Evolutionary conservation across 2,113 vertebrate species (phyloP).

Genomic region (Machaerirhynchus nigripectus): DNA sequence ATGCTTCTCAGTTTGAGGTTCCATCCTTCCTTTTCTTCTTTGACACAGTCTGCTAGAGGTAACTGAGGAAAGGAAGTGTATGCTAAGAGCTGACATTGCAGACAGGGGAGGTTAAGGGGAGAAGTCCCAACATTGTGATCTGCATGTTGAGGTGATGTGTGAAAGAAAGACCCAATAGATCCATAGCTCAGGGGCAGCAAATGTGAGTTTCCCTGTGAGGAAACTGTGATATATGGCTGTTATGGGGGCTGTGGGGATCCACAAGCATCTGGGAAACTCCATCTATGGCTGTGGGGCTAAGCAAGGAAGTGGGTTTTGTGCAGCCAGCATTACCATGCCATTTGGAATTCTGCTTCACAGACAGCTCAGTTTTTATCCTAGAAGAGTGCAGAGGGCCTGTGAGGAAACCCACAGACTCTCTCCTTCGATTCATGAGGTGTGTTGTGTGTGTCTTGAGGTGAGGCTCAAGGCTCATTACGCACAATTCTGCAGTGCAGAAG

Average conservation of each 20-base stretch:
- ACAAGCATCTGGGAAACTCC: neutral
- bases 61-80: neutral
- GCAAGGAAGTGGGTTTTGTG: neutral
- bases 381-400: neutral
- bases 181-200: neutral
- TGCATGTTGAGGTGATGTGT: neutral
- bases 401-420: neutral
- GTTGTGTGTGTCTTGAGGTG: neutral
- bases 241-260: neutral
- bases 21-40: neutral
- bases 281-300: neutral
- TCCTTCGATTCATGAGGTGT: neutral
- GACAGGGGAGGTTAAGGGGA: neutral
- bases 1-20: neutral
- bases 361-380: neutral
- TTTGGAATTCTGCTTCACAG: neutral
- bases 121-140: neutral
- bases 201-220: neutral
- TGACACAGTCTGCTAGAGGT: neutral
- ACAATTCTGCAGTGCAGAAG: neutral
- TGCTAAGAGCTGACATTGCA: neutral
- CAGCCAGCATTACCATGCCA: neutral
- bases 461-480: neutral
- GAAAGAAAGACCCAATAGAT: neutral
- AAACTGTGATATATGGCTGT: neutral